phyloP scores from a whole-genome alignment of 1,140 invertebrate genomes.

The Leptinotarsa undecemlineata region DNA sequence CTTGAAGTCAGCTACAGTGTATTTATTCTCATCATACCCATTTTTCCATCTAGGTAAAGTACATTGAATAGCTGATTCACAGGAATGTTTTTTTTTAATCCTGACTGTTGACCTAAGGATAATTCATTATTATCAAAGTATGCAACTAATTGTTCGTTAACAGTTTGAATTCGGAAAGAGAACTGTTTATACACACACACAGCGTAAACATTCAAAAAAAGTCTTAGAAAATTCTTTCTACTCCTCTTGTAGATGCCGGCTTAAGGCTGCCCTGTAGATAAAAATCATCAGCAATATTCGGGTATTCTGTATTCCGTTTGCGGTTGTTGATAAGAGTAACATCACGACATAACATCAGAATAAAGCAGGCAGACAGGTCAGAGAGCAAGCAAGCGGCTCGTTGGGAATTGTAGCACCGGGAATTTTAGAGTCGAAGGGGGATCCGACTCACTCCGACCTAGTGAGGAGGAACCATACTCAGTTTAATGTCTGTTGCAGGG shows the following conservation, averaged over 20 bases:
- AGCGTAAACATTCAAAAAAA: too few relatives aligned
- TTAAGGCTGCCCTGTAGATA: slow-evolving; percentile 1
- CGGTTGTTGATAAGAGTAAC: slow-evolving; percentile 27
- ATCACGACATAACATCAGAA: slow-evolving; percentile 24
- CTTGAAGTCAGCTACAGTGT: slow-evolving; percentile 17
- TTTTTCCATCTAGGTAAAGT: background rate
- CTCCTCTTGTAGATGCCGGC: background rate
- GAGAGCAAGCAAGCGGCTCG: slow-evolving; percentile 17
- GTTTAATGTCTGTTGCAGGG: slow-evolving; percentile 43
- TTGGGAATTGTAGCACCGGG: slow-evolving; percentile 26
- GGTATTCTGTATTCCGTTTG: slow-evolving; percentile 20
- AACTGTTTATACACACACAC: too few relatives aligned
- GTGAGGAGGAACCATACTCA: slow-evolving; percentile 16
- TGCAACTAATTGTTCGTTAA: too few relatives aligned
- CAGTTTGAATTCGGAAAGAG: too few relatives aligned
- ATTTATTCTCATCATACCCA: slow-evolving; percentile 4
- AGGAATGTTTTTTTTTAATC: too few relatives aligned
- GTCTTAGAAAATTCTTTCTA: too few relatives aligned
- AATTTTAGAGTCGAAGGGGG: slow-evolving; percentile 18
- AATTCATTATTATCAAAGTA: too few relatives aligned
- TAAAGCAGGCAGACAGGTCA: background rate
- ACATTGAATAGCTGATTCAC: slow-evolving; percentile 18
- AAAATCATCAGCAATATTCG: slow-evolving; percentile 23
- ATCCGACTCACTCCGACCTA: background rate
- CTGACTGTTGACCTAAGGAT: too few relatives aligned